A percentile compares a stretch with the other conserved stretches of the same genome.
phyloP scores from a whole-genome alignment of 35 echinoderm and acorn worm genomes.

The Eucidaris tribuloides region DNA sequence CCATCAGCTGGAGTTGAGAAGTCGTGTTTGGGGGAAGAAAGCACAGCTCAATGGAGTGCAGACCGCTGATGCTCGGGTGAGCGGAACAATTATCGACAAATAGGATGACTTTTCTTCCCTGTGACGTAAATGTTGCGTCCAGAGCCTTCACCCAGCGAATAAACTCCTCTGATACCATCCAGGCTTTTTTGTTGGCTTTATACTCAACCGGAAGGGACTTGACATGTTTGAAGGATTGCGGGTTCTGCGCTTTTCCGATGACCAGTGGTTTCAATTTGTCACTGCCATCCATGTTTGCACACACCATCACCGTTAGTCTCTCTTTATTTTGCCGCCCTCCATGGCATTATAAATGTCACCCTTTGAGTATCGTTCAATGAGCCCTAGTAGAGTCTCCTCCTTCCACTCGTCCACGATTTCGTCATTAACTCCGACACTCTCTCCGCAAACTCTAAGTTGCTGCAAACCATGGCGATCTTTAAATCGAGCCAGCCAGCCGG shows the following conservation, averaged over 20 bases:
- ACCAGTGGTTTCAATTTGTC: conserved; percentile 7
- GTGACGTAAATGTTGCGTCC: not conserved
- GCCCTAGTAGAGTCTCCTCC: not conserved
- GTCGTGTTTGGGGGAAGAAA: not conserved
- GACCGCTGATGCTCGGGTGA: not conserved
- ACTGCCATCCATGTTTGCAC: conserved; percentile 2
- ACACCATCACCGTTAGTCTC: not conserved
- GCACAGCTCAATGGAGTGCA: not conserved
- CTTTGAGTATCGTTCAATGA: not conserved
- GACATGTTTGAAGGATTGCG: not conserved
- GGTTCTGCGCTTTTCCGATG: not conserved
- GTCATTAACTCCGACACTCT: not conserved
- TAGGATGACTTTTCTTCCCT: not conserved
- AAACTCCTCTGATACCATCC: conserved; percentile 25
- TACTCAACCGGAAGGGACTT: conserved; percentile 3
- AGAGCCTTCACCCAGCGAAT: not conserved
- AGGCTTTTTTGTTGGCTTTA: conserved; percentile 12
- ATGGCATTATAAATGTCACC: not conserved
- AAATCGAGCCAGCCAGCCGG: not conserved
- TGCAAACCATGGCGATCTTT: not conserved
- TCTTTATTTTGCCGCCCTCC: not conserved
- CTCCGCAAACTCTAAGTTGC: not conserved
- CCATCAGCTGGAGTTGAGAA: not conserved
- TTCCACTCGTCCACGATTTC: not conserved
- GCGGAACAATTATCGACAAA: not conserved